Evolutionary conservation across 2,797 vertebrate genomes (phyloP).

Genomic region (Bryconaethiops microstoma): DNA sequence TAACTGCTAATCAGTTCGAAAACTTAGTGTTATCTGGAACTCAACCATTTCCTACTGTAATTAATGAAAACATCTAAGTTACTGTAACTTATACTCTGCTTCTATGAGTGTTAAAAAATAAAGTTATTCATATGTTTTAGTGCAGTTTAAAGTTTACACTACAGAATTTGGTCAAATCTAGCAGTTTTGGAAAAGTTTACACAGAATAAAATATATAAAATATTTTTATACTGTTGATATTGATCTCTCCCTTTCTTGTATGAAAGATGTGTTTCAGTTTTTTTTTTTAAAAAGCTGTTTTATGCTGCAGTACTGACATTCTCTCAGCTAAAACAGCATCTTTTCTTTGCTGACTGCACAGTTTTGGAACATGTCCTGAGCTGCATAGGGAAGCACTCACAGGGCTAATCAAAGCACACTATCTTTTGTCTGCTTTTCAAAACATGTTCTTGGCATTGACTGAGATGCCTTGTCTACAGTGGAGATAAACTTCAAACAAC

Average conservation of each 20-base stretch:
- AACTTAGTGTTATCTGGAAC: not conserved
- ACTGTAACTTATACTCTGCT: not conserved
- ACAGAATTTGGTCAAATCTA: not conserved
- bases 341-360: slow-evolving; percentile 42
- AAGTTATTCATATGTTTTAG: not conserved
- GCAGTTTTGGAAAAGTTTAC: not conserved
- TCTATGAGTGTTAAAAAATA: not conserved
- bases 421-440: slow-evolving; percentile 64
- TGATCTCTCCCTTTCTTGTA: slow-evolving; percentile 8
- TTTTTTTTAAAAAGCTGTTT: not conserved
- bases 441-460: slow-evolving; percentile 71
- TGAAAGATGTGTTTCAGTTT: slow-evolving; percentile 17
- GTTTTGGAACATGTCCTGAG: not conserved
- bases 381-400: slow-evolving; percentile 53
- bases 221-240: not conserved
- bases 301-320: not conserved
- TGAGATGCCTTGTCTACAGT: slow-evolving; percentile 59
- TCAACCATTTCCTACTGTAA: not conserved
- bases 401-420: slow-evolving; percentile 60
- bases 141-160: not conserved
- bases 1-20: not conserved
- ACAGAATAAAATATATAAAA: not conserved
- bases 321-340: slow-evolving; percentile 1
- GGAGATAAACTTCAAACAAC: slow-evolving; percentile 76
- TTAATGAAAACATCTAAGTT: not conserved